Evolutionary conservation across 1,140 invertebrate species (phyloP), one percentile per base, ranked within the genome.

Genomic region (Cardiocondyla obscurior): DNA sequence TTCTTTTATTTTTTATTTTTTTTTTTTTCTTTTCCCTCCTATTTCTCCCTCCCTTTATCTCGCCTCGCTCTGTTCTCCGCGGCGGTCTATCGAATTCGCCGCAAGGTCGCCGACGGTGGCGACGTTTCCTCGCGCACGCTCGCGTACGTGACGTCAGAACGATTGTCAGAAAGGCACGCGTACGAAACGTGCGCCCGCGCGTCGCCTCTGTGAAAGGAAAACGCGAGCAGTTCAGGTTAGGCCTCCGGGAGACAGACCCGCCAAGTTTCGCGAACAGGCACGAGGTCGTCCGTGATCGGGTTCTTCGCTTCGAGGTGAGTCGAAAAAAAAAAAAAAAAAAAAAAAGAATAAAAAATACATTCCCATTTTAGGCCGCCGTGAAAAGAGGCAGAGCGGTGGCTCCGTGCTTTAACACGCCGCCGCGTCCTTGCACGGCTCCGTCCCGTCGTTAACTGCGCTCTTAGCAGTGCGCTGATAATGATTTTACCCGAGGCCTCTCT

Each of bases 261-360:
- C 49, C n/a, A n/a, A 16, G 81, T 77, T 83, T 83, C 81, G 33
- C 81, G 81, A 72, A 85, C 77, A 60, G 39, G 70, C 60, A 84
- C 79, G 72, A 83, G 72, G 79, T 58, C 84, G 51, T 49, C 16
- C 46, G 51, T 65, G n/a, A n/a, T n/a, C 30, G 60, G 28, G 42
- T n/a, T 19, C 46, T 28, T 44, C 53, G 46, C 64, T 76, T 67
- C 79, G 79, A 90, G 88, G 83, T 90, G 85, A 89, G 88, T 89
- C 74, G 39, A 81, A 88, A 86, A 88, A 46, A n/a, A n/a, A n/a
- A n/a, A n/a, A n/a, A n/a, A n/a, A n/a, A n/a, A n/a, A n/a, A n/a
- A n/a, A n/a, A n/a, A n/a, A n/a, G n/a, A n/a, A n/a, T n/a, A n/a
- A n/a, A n/a, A n/a, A n/a, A n/a, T n/a, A 60, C 77, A 58, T 82